Percentiles rank a stretch among this genome's conserved stretches.
Conservation (phyloP, 2,888 invertebrate species). For the Pinctada fucata region DNA sequence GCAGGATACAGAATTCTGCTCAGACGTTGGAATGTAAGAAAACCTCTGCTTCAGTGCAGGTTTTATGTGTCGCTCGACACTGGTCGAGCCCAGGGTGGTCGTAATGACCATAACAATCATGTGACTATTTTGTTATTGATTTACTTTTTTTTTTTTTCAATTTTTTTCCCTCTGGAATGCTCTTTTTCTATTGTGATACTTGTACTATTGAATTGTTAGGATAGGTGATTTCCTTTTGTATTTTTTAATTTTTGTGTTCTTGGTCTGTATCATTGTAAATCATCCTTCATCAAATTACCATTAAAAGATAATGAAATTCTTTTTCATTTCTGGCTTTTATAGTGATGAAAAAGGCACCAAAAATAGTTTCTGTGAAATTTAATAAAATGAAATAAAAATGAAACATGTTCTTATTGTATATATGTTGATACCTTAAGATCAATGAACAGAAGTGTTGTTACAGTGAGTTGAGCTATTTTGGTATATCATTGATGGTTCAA, state of each 20-base stretch:
- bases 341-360: constrained; percentile 4
- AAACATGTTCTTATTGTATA: too few relatives aligned
- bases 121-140: constrained; percentile 18
- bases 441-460: too few relatives aligned
- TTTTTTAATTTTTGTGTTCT: constrained; percentile 32
- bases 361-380: constrained; percentile 8
- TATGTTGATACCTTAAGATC: too few relatives aligned
- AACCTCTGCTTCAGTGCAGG: constrained; percentile 28
- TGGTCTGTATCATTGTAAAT: constrained; percentile 41
- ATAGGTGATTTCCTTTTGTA: constrained; percentile 13
- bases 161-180: constrained; percentile 3
- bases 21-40: constrained; percentile 30
- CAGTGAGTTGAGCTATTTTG: too few relatives aligned
- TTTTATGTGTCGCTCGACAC: neutral
- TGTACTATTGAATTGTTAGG: constrained; percentile 11
- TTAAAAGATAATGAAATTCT: constrained; percentile 22
- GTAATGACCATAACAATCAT: constrained; percentile 23
- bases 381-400: neutral
- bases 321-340: constrained; percentile 16
- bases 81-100: neutral
- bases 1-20: neutral
- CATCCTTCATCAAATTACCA: constrained; percentile 39
- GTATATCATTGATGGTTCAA: too few relatives aligned
- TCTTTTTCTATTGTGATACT: constrained; percentile 2
- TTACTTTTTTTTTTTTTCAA: constrained; percentile 6